Conservation (phyloP, 1,140 invertebrate species). For the Macrosteles quadrilineatus region DNA sequence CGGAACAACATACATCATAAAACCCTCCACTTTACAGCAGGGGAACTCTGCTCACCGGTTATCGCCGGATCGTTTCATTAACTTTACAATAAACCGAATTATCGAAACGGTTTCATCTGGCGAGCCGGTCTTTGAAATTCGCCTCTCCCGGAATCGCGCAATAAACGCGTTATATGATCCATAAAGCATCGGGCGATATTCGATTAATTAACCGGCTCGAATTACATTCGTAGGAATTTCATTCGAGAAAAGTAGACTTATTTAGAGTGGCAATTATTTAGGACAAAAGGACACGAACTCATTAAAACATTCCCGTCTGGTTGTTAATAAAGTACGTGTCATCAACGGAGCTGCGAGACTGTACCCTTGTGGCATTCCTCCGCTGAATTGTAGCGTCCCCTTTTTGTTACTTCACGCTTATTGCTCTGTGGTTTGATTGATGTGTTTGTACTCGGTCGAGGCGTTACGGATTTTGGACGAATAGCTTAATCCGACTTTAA, state of each 20-base stretch:
- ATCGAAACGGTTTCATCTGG: too few species aligned
- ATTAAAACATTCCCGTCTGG: neutral
- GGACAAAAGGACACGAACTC: conserved; percentile 11
- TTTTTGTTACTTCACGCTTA: neutral
- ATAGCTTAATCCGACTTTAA: neutral
- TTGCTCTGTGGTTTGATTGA: neutral
- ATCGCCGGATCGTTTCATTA: too few species aligned
- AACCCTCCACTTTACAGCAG: too few species aligned
- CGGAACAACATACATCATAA: too few species aligned
- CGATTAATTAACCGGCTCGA: neutral
- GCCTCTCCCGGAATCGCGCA: too few species aligned
- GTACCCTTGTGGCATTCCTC: neutral
- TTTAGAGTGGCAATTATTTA: neutral
- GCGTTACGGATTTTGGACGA: neutral
- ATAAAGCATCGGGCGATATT: too few species aligned
- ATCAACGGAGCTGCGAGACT: neutral
- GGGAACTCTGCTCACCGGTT: too few species aligned
- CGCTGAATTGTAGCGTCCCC: neutral
- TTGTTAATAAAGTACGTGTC: conserved; percentile 7
- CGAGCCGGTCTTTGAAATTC: too few species aligned
- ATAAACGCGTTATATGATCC: too few species aligned
- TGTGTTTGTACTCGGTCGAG: neutral
- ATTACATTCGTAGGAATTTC: neutral
- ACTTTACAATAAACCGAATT: too few species aligned
- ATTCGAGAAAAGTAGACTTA: conserved; percentile 2